These are phyloP conservation scores for Caenorhabditis japonica DNA, from an alignment of 2,888 invertebrate genomes.

Conservation along the genomic window DNA sequence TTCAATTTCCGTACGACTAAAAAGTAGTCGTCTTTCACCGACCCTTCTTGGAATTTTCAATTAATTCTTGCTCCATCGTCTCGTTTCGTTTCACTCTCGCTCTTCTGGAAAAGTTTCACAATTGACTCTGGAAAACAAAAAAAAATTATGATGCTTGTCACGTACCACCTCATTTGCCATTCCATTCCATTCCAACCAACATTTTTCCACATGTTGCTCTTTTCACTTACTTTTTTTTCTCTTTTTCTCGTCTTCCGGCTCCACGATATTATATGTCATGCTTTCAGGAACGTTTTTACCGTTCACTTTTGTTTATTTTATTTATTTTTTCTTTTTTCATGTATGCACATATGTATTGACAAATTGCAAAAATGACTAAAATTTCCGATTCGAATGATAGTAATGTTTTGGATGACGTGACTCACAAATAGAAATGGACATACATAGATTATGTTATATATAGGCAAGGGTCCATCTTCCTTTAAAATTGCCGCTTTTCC, in stretches of 20 bases:
- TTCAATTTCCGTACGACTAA: too few species aligned
- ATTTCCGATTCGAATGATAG: too few species aligned
- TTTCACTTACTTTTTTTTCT: slow-evolving; percentile 3
- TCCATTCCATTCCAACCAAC: slow-evolving; percentile 11
- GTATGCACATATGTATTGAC: background rate
- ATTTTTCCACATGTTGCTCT: slow-evolving; percentile 33
- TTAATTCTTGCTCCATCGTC: slow-evolving; percentile 23
- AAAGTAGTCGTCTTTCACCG: too few species aligned
- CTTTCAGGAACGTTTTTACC: too few species aligned
- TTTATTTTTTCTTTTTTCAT: background rate
- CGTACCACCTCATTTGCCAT: slow-evolving; percentile 23
- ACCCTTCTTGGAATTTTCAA: slow-evolving; percentile 9
- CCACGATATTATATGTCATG: too few species aligned
- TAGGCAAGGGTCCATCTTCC: too few species aligned
- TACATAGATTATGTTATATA: too few species aligned
- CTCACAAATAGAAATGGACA: too few species aligned
- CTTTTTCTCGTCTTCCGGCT: background rate
- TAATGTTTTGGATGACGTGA: too few species aligned
- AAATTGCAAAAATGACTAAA: background rate
- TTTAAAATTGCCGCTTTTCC: too few species aligned
- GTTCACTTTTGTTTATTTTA: too few species aligned
- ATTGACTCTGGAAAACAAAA: slow-evolving; percentile 12
- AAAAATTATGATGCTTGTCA: slow-evolving; percentile 36
- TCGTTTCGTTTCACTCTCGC: slow-evolving; percentile 11
- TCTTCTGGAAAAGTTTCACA: slow-evolving; percentile 1